phyloP scores from a whole-genome alignment of 2,888 invertebrate species.

The Eupsilia transversa region DNA sequence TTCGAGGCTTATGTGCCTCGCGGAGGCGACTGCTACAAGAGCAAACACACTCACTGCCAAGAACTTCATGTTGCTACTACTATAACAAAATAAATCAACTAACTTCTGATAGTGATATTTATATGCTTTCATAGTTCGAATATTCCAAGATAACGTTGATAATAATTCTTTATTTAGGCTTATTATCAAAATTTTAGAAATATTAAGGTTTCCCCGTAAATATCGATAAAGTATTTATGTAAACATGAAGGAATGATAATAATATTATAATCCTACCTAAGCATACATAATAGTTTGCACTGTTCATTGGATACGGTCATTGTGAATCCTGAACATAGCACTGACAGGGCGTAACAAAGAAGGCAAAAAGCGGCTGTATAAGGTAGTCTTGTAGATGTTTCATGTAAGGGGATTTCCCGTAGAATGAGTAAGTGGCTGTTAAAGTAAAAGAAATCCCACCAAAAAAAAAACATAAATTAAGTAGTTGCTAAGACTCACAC shows the following conservation, averaged over 20 bases:
- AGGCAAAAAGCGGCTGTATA: too few species aligned
- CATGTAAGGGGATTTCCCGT: too few species aligned
- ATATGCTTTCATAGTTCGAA: neutral
- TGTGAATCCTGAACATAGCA: neutral
- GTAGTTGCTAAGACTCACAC: too few species aligned
- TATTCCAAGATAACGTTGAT: neutral
- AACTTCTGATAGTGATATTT: neutral
- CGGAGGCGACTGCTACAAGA: slow-evolving; percentile 56
- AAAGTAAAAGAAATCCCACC: too few species aligned
- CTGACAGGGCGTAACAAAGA: neutral
- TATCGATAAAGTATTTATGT: neutral
- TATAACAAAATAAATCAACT: neutral
- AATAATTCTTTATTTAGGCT: neutral
- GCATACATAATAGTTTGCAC: neutral
- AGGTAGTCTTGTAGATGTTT: too few species aligned
- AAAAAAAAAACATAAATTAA: too few species aligned
- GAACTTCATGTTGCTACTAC: slow-evolving; percentile 41
- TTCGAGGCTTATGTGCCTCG: slow-evolving; percentile 47
- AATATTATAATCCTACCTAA: neutral
- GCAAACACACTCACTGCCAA: slow-evolving; percentile 46
- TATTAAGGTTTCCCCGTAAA: slow-evolving; percentile 14
- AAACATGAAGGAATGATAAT: neutral
- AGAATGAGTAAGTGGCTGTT: too few species aligned
- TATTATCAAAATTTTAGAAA: neutral
- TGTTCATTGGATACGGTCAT: neutral